Evolutionary conservation across 2,113 vertebrate species (phyloP).

Genomic region (Plotosus lineatus): DNA sequence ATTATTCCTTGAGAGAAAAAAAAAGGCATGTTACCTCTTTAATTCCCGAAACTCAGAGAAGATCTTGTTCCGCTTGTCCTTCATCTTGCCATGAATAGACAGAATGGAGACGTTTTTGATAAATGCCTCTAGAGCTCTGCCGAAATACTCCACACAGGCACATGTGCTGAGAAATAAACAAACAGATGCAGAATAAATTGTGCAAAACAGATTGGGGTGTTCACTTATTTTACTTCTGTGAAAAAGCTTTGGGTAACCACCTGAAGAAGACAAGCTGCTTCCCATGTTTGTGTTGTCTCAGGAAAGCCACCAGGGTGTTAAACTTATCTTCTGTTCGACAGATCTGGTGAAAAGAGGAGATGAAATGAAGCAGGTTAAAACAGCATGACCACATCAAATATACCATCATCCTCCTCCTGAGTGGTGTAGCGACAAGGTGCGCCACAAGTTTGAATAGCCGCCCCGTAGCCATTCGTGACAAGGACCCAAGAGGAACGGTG

Average conservation of each 20-base stretch:
- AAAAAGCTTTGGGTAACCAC: conserved; percentile 61
- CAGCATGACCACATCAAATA: too few relatives aligned
- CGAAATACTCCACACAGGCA: conserved; percentile 93
- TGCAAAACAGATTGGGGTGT: neutral
- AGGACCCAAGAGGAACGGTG: too few relatives aligned
- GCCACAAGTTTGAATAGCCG: too few relatives aligned
- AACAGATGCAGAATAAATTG: neutral
- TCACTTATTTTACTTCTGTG: neutral
- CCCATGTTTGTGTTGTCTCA: conserved; percentile 84
- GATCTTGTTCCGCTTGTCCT: conserved; percentile 88
- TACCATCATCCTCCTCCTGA: too few relatives aligned
- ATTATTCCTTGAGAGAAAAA: too few relatives aligned
- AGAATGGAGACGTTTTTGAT: conserved; percentile 78
- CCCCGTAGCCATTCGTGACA: too few relatives aligned
- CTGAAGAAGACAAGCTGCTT: conserved; percentile 96
- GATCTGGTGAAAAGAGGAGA: conserved; percentile 68
- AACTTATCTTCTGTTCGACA: conserved; percentile 91
- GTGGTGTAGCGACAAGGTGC: too few relatives aligned
- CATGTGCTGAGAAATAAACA: conserved; percentile 77
- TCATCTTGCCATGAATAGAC: conserved; percentile 97
- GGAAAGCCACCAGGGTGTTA: conserved; percentile 90
- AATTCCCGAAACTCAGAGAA: conserved; percentile 84
- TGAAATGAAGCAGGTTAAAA: neutral
- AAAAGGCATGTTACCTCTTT: conserved; percentile 73
- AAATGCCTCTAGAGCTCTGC: conserved; percentile 84